Percentiles rank a stretch among this genome's conserved stretches.
Conservation (phyloP, 2,888 invertebrate species). For the Pollenia griseotomentosa region DNA sequence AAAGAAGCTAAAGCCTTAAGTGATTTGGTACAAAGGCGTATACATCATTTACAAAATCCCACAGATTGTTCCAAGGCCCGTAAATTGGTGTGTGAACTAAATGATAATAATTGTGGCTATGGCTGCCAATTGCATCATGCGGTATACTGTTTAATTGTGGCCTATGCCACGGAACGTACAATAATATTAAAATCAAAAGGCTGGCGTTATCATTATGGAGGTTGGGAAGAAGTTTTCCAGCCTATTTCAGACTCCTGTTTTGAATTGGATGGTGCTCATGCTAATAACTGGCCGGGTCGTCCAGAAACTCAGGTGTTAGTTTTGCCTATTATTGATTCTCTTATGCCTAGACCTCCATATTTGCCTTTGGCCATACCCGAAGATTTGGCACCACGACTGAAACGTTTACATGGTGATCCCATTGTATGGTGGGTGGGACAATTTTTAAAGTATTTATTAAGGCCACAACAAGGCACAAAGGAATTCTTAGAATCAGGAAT, state of each 20-base stretch:
- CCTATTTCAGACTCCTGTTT: slow-evolving; percentile 89
- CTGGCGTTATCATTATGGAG: too few species aligned
- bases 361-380: slow-evolving; percentile 91
- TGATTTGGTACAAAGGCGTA: too few species aligned
- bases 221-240: too few species aligned
- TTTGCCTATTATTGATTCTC: slow-evolving; percentile 97
- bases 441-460: too few species aligned
- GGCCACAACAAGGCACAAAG: slow-evolving; percentile 85
- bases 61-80: slow-evolving; percentile 87
- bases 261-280: slow-evolving; percentile 87
- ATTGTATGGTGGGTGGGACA: too few species aligned
- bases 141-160: slow-evolving; percentile 90
- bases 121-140: slow-evolving; percentile 99
- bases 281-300: slow-evolving; percentile 92
- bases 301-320: slow-evolving; percentile 92
- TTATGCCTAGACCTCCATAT: slow-evolving; percentile 92
- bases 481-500: slow-evolving; percentile 90
- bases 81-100: slow-evolving; percentile 96
- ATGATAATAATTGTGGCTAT: slow-evolving; percentile 99
- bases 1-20: too few species aligned
- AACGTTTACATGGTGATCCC: too few species aligned
- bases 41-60: too few species aligned
- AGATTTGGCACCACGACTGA: too few species aligned
- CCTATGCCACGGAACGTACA: too few species aligned
- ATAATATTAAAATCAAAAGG: too few species aligned